Evolutionary conservation across 1,140 invertebrate genomes (phyloP).

Genomic region (Polypedilum pembai): DNA sequence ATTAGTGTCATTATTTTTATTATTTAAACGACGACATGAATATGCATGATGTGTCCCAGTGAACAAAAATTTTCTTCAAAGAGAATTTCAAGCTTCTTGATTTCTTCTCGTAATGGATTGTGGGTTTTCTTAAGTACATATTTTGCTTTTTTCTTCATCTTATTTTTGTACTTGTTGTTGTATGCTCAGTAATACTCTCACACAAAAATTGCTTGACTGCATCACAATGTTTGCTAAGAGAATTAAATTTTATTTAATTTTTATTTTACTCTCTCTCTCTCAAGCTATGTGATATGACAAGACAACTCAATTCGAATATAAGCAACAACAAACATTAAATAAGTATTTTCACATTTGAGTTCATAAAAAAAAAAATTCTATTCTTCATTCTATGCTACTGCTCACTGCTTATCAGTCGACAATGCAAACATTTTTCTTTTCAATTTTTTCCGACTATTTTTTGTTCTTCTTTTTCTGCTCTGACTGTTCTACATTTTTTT

Average conservation of each 20-base stretch:
- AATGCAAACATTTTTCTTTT: slow-evolving; percentile 3
- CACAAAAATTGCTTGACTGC: background rate
- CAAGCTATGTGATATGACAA: background rate
- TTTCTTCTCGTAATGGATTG: background rate
- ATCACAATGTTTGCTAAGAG: background rate
- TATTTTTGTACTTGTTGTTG: background rate
- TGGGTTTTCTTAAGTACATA: background rate
- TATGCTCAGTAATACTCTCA: background rate
- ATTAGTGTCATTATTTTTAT: background rate
- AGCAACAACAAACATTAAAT: slow-evolving; percentile 17
- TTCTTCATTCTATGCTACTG: background rate
- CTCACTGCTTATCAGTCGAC: background rate
- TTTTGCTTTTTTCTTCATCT: background rate
- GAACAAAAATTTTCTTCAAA: background rate
- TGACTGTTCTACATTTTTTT: background rate
- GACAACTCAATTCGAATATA: background rate
- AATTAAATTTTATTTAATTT: slow-evolving; percentile 15
- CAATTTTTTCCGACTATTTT: background rate
- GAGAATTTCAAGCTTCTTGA: background rate
- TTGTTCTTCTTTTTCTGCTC: background rate
- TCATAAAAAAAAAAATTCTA: background rate
- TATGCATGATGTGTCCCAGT: background rate
- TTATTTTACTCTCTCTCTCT: background rate
- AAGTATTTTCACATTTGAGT: slow-evolving; percentile 25
- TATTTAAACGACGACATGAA: background rate